Percentiles rank a stretch among this genome's conserved stretches.
phyloP scores from a whole-genome alignment of 2,888 invertebrate genomes.

The Drosophila pseudotalamancana region DNA sequence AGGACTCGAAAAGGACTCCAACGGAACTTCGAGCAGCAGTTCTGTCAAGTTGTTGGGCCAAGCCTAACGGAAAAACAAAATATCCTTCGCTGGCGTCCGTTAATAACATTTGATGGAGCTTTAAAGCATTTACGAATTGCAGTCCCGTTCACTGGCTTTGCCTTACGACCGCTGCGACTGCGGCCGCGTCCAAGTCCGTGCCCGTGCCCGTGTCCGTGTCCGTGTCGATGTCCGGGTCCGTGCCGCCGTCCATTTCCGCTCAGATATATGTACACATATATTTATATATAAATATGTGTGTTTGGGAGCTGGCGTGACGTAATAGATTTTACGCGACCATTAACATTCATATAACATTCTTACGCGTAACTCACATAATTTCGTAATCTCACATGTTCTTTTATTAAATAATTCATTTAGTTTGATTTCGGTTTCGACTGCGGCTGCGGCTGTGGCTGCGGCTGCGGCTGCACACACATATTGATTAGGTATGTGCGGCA shows the following conservation, averaged over 20 bases:
- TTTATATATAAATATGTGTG: no score
- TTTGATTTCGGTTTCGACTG: conserved; percentile 63
- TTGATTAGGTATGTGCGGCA: conserved; percentile 38
- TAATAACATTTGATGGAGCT: conserved; percentile 13
- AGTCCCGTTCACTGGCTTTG: conserved; percentile 27
- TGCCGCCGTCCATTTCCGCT: conserved; percentile 31
- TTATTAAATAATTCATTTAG: conserved; percentile 80
- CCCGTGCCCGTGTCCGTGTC: background rate
- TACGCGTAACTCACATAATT: conserved; percentile 78
- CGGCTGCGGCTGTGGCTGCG: conserved; percentile 45
- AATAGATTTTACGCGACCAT: conserved; percentile 78
- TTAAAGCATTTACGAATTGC: conserved; percentile 57
- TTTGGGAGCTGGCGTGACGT: conserved; percentile 73
- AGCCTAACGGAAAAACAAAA: no score
- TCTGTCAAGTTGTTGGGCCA: no score
- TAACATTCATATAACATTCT: conserved; percentile 81
- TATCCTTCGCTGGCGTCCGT: background rate
- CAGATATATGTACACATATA: conserved; percentile 4
- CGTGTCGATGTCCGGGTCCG: background rate
- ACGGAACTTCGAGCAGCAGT: no score
- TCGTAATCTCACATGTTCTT: conserved; percentile 70
- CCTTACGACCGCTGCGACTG: conserved; percentile 62
- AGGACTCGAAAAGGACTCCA: no score
- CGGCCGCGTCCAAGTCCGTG: background rate
- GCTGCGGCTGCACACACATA: conserved; percentile 16